A percentile compares a stretch with the other conserved stretches of the same genome.
Conservation (phyloP, 2,797 vertebrate genomes). For the Hippoglossus hippoglossus region DNA sequence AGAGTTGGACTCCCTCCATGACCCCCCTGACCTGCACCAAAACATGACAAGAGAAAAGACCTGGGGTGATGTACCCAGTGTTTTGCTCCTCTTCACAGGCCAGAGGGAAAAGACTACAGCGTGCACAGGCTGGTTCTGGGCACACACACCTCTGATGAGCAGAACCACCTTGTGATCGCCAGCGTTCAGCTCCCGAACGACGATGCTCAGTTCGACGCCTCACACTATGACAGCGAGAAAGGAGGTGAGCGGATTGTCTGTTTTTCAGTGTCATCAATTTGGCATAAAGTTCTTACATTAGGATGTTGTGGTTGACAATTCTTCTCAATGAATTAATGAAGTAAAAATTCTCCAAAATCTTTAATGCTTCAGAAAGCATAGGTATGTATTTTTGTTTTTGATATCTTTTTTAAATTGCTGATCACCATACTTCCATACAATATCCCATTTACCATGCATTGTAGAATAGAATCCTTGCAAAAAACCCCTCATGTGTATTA, state of each 20-base stretch:
- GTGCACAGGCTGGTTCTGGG: constrained; percentile 95
- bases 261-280: neutral
- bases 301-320: constrained; percentile 19
- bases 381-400: constrained; percentile 29
- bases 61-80: neutral
- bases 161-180: constrained; percentile 97
- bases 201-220: constrained; percentile 97
- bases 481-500: neutral
- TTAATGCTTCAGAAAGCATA: constrained; percentile 45
- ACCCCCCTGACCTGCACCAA: neutral
- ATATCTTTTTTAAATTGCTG: neutral
- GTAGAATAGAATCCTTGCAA: neutral
- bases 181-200: constrained; percentile 97
- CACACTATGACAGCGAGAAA: constrained; percentile 98
- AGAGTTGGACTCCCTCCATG: constrained; percentile 1
- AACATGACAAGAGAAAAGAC: neutral
- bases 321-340: constrained; percentile 30
- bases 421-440: neutral
- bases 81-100: constrained; percentile 78
- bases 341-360: constrained; percentile 35
- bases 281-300: neutral
- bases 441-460: neutral
- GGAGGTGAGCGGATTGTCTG: constrained; percentile 84
- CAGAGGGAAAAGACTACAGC: constrained; percentile 98
- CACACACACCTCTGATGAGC: constrained; percentile 97